These are phyloP conservation scores for Drosophila miranda DNA, from an alignment of 1,140 invertebrate species.

Conservation along the genomic window DNA sequence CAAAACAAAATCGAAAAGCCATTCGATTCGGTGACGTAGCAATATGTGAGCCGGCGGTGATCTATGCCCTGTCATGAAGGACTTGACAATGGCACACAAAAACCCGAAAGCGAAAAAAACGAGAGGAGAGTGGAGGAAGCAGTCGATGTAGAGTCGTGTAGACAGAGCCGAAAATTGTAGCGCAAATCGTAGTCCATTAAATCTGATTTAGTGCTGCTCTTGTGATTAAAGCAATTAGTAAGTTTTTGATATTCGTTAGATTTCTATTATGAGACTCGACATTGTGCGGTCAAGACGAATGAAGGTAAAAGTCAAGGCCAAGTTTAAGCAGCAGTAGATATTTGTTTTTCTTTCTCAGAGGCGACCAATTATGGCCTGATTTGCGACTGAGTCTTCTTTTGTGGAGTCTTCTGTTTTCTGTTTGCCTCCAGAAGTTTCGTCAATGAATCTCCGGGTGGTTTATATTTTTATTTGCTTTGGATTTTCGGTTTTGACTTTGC, in stretches of 20 bases:
- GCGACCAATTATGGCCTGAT: background rate
- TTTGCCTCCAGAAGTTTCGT: slow-evolving; percentile 46
- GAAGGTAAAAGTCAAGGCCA: slow-evolving; percentile 74
- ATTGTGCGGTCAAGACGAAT: slow-evolving; percentile 25
- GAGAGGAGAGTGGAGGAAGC: background rate
- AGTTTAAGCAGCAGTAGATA: slow-evolving; percentile 19
- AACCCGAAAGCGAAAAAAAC: background rate
- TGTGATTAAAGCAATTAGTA: slow-evolving; percentile 51
- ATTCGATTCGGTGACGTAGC: slow-evolving; percentile 57
- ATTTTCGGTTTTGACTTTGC: slow-evolving; percentile 19
- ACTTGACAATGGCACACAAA: slow-evolving; percentile 52
- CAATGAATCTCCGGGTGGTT: slow-evolving; percentile 37
- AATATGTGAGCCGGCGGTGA: slow-evolving; percentile 38
- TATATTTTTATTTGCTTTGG: slow-evolving; percentile 28
- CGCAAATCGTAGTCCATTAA: slow-evolving; percentile 42
- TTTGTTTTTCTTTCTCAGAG: too few species aligned
- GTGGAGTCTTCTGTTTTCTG: slow-evolving; percentile 12
- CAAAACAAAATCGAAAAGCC: slow-evolving; percentile 37
- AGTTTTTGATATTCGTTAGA: slow-evolving; percentile 35
- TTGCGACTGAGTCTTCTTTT: slow-evolving; percentile 4
- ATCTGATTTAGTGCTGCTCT: slow-evolving; percentile 45
- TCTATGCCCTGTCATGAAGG: slow-evolving; percentile 49
- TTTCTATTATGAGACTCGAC: background rate
- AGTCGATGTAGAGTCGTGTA: slow-evolving; percentile 12
- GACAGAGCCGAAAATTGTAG: slow-evolving; percentile 2